Percentiles rank a stretch among this genome's conserved stretches.
These are phyloP conservation scores for Gracilinanus agilis DNA, from an alignment of 2,113 vertebrate species.

Conservation along the genomic window DNA sequence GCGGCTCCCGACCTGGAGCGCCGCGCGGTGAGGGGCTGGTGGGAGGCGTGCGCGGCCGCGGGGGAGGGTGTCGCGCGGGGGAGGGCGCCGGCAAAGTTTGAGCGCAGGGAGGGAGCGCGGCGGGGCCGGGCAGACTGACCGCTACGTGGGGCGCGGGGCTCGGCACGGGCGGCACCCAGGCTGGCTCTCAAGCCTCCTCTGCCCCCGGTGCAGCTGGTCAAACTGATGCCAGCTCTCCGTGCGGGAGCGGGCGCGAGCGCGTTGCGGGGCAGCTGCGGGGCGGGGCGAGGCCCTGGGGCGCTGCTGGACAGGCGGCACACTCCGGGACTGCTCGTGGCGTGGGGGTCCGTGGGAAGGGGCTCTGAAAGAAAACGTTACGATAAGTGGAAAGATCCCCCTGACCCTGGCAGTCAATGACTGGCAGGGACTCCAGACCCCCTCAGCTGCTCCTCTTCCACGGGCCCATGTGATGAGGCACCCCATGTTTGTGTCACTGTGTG, in stretches of 20 bases:
- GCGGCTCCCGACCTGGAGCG: constrained; percentile 94
- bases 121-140: background rate
- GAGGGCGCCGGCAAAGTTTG: background rate
- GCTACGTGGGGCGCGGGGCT: background rate
- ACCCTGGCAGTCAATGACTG: background rate
- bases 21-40: constrained; percentile 85
- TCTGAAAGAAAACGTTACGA: background rate
- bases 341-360: background rate
- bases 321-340: background rate
- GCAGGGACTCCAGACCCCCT: background rate
- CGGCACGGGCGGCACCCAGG: background rate
- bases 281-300: background rate
- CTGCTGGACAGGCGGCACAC: background rate
- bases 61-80: background rate
- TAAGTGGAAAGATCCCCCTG: background rate
- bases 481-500: constrained; percentile 61
- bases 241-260: background rate
- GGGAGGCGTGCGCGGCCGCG: constrained; percentile 20
- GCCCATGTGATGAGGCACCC: constrained; percentile 26
- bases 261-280: background rate
- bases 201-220: no score
- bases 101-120: constrained; percentile 35
- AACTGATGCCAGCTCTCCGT: no score
- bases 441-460: background rate
- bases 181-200: background rate